Evolutionary conservation across 2,888 invertebrate species (phyloP), one percentile per base, ranked within the genome.

Genomic region (Aelia acuminata): DNA sequence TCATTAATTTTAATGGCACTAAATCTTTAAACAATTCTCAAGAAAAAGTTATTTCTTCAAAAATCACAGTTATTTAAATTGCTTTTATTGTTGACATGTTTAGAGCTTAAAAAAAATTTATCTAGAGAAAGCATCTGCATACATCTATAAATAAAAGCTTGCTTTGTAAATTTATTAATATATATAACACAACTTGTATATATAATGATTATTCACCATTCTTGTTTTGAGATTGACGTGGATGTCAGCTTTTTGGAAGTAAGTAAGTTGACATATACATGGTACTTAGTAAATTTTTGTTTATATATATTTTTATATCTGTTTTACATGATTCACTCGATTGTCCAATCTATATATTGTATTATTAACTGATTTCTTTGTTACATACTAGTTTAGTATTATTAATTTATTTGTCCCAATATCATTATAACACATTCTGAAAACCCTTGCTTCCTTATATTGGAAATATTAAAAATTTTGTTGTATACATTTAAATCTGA

Each of bases 151-250:
- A 49, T 3, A 84, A 35, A 84, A 84, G 49, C 84, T 84, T 84
- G 26, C 50, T 31, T 84, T 84, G 84, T 84, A 84, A 49, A 84
- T 84, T 47, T 49, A 50, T 84, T 49, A 20, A 49, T 84, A 31
- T 26, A 49, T 47, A 20, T 50, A 48, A 13, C 84, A 84, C 31
- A 49, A 49, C 18, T 84, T 49, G 84, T 84, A 85, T 35, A 85
- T 85, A 53, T 70, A 87, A 84, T 88, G 39, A 88, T 88, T 35
- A 70, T 88, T 47, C 70, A 88, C 47, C 47, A 85, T 87, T 89
- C 90, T 86, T 90, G 87, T 90, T 89, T 90, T 90, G 90, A 91
- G 91, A 90, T 91, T 91, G 91, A 91, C 90, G 89, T 91, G 91
- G 91, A 91, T 89, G 89, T 91, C 70, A 88, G 87, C 70, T 88